A percentile compares a stretch with the other conserved stretches of the same genome.
These are phyloP conservation scores for Sceliomorpha sp. DNA, from an alignment of 2,888 invertebrate species.

Conservation along the genomic window DNA sequence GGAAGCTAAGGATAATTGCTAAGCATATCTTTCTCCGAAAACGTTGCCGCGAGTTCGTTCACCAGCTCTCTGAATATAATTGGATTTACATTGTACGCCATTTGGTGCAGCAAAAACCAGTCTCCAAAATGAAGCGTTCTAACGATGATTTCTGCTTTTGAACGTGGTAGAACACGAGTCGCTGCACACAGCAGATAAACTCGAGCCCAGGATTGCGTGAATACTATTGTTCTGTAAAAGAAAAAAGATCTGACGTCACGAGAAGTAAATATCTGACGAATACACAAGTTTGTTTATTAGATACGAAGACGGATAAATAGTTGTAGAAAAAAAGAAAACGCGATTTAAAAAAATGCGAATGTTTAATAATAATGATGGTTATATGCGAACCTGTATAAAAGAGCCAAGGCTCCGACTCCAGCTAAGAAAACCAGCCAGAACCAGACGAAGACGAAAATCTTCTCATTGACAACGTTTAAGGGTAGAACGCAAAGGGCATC, in stretches of 20 bases:
- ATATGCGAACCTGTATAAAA: conserved; percentile 88
- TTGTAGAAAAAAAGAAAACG: too few relatives aligned
- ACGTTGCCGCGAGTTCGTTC: conserved; percentile 79
- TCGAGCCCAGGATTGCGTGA: conserved; percentile 83
- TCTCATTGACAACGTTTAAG: conserved; percentile 89
- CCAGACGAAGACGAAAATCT: conserved; percentile 88
- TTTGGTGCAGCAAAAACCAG: conserved; percentile 88
- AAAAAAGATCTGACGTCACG: conserved; percentile 7
- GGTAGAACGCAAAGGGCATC: conserved; percentile 89
- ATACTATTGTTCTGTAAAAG: conserved; percentile 78
- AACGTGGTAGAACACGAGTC: conserved; percentile 82
- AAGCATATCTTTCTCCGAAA: conserved; percentile 8
- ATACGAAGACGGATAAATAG: too few relatives aligned
- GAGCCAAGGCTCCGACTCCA: conserved; percentile 83
- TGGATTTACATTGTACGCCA: conserved; percentile 89
- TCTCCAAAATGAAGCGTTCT: conserved; percentile 85
- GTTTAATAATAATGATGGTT: too few relatives aligned
- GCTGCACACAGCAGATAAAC: conserved; percentile 84
- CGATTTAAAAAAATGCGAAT: too few relatives aligned
- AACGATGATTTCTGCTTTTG: conserved; percentile 82
- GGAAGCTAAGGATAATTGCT: too few relatives aligned
- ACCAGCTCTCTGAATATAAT: conserved; percentile 85
- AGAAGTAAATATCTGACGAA: conserved; percentile 9
- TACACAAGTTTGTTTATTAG: too few relatives aligned
- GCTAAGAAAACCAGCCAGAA: conserved; percentile 87